Percentiles rank a stretch among this genome's conserved stretches.
Evolutionary conservation across 2,797 vertebrate species (phyloP).

Genomic region (Pterois miles): DNA sequence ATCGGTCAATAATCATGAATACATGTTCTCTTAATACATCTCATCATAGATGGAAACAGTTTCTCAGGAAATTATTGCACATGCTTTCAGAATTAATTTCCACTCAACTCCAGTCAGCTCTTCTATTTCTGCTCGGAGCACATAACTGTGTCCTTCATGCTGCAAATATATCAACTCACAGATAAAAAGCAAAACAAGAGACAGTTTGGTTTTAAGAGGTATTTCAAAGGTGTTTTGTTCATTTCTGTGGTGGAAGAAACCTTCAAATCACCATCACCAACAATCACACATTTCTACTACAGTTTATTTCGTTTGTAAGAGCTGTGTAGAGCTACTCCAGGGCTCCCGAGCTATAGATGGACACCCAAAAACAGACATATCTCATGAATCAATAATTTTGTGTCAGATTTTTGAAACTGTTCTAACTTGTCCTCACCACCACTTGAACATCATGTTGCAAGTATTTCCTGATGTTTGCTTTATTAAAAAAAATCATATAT

Average conservation of each 20-base stretch:
- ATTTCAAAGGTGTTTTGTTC: conserved; percentile 29
- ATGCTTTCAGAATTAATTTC: conserved; percentile 9
- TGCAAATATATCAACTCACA: background rate
- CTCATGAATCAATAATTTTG: background rate
- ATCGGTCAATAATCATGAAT: background rate
- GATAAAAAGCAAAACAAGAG: conserved; percentile 8
- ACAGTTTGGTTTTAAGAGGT: conserved; percentile 10
- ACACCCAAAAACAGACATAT: background rate
- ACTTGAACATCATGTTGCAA: background rate
- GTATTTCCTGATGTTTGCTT: background rate
- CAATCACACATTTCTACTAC: background rate
- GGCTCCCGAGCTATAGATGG: background rate
- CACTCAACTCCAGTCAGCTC: background rate
- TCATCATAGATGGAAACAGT: background rate
- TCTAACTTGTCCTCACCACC: background rate
- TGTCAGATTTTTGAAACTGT: background rate
- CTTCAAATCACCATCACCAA: conserved; percentile 14
- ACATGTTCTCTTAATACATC: background rate
- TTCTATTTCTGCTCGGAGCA: conserved; percentile 35
- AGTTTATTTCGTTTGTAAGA: background rate
- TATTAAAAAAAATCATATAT: background rate
- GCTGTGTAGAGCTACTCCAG: background rate
- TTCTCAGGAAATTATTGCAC: background rate
- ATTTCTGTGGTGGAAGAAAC: conserved; percentile 14
- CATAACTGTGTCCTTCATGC: conserved; percentile 19